Evolutionary conservation across 2,113 vertebrate species (phyloP), one percentile per base, ranked within the genome.

Genomic region (Notiomystis cincta): DNA sequence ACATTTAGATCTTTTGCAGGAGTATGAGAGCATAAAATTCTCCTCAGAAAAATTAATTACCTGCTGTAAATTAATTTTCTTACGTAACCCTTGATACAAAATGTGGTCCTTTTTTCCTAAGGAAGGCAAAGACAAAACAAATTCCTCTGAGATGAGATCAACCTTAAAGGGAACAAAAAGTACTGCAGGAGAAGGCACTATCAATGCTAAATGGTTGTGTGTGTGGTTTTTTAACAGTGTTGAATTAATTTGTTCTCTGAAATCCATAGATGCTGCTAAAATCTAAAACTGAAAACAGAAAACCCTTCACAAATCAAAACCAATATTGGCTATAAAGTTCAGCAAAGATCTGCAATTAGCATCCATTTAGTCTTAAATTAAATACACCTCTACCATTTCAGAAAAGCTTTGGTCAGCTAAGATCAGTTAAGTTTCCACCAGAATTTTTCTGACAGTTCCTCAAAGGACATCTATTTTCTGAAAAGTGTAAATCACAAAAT

Each of bases 281-380:
- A 96, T 78, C 62, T 92, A 80, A 96, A 91, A 37, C 10, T 87
- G 79, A 80, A 94, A 93, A 57, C 6, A 58, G 78, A 97, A 96
- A 87, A 50, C 58, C 17, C 35, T 89, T 90, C 19, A 44, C 31
- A 65, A 75, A 47, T 82, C 75, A 93, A 93, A 97, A 90, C 5
- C 17, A 60, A 94, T 72, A 95, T 24, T 88, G 53, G 6, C 53
- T 90, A 42, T 97, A 87, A 91, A 67, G 54, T 95, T 84, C 73
- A 95, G 61, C 62, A 96, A 67, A 83, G 35, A 51, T 57, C 24
- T 88, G 30, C 44, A 93, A 62, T 95, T 95, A 91, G 58, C 47
- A 38, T 90, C 60, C 70, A 77, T 93, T 87, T 94, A 76, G 30
- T 64, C 73, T 95, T 94, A 96, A 95, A 94, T 97, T 95, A 95